Evolutionary conservation across 35 echinoderm and acorn worm genomes (phyloP), one percentile per base, ranked within the genome.

Genomic region (Chiridota heheva): DNA sequence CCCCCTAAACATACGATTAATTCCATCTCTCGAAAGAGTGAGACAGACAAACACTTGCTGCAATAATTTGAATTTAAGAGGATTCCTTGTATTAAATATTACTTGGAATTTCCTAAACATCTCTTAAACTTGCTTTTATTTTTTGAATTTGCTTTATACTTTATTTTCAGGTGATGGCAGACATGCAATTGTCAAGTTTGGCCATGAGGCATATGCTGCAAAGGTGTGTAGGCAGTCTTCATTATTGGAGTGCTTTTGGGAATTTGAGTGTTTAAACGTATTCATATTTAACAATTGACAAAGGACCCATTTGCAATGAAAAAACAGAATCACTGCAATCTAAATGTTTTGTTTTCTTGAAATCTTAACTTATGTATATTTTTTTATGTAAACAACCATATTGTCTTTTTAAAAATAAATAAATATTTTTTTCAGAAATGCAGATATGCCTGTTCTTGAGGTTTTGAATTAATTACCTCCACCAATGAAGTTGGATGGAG

Each of bases 141-240:
- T 36, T 0, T 36, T 18, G 33, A 5, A 34, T 58, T 16, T 15
- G 7, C 24, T 55, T 58, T 48, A 74, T 41, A n/a, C 43, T 3
- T 41, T 48, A 16, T 53, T 74, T 48, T 20, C 49, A 91, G 88
- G 70, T 70, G 88, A 91, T 71, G 74, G 63, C 4, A 42, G 88
- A 2, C 88, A 91, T 72, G 81, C 67, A 20, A 85, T 69, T 44
- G 88, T 91, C 63, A 77, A 64, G 38, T 85, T 85, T 85, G 82
- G 85, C 15, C 59, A 84, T 27, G 81, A 91, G 58, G 82, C 63
- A 22, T 91, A 59, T 46, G 68, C 84, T 56, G 90, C 83, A 18
- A 92, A 92, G 76, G 84, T 87, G 78, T 42, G 45, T 58, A 22
- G 20, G 27, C 28, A 28, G 16, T 1, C 10, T 62, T 18, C 13